Evolutionary conservation across 2,888 invertebrate species (phyloP), one percentile per base, ranked within the genome.

Genomic region (Platycheirus rosarum): DNA sequence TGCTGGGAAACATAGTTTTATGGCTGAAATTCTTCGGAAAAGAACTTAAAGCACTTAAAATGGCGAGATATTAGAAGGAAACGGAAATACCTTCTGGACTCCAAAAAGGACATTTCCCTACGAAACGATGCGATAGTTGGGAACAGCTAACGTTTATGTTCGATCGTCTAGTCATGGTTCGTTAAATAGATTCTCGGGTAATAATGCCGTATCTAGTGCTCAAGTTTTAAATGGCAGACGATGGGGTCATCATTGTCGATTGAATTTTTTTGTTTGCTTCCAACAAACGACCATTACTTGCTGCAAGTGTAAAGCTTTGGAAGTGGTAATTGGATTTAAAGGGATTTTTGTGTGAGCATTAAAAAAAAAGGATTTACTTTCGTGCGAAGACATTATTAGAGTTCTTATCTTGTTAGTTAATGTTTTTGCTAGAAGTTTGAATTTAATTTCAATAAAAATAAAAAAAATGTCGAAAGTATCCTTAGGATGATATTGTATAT

Each of bases 111-210:
- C 35, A 49, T 65, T 44, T 32, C n/a, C 16, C n/a, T 40, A 7
- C n/a, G 5, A 37, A 8, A 13, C 3, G 13, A 37, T 37, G 26
- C 2, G 23, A 46, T 1, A 23, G 23, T 48, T 13, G 23, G 35
- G 23, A 55, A 55, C 20, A 57, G 26, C 23, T 57, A 48, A 57
- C 48, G 16, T 46, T 69, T 69, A 69, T 69, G 14, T 23, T 69
- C 18, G 16, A 57, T 40, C 35, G 57, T 57, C 42, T 42, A 49
- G 70, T 40, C 40, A 57, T 60, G 48, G 48, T 60, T 40, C 49
- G 48, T 49, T 37, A n/a, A 57, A 69, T 46, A 48, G 44, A 48
- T 57, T 57, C 37, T 48, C 35, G 11, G 44, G 44, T 60, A 60
- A 44, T 60, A 60, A 42, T 60, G 60, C 13, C 29, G 14, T 29